Percentiles rank a stretch among this genome's conserved stretches.
Evolutionary conservation across 2,113 vertebrate genomes (phyloP).

Genomic region (Polypterus bichir): DNA sequence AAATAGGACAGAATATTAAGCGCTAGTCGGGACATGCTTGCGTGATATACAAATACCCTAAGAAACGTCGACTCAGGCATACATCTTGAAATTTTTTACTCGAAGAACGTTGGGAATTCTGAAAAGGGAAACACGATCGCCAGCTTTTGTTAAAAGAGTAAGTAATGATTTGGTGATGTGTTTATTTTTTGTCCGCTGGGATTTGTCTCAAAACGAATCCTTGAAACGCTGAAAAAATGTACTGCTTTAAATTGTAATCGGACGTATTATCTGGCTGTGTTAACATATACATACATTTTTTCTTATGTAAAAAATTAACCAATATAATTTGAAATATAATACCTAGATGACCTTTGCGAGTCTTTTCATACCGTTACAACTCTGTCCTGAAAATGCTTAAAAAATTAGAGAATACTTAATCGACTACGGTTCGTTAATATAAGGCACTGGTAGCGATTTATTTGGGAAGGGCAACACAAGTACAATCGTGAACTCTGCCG

Average conservation of each 20-base stretch:
- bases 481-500: slow-evolving; percentile 10
- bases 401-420: slow-evolving; percentile 17
- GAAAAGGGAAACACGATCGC: slow-evolving; percentile 23
- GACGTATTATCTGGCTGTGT: slow-evolving; percentile 6
- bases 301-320: neutral
- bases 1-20: slow-evolving; percentile 56
- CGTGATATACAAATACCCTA: slow-evolving; percentile 34
- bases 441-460: slow-evolving; percentile 12
- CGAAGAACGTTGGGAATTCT: slow-evolving; percentile 27
- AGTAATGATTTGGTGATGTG: slow-evolving; percentile 15
- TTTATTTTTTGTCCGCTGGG: neutral
- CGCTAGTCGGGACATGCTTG: slow-evolving; percentile 38
- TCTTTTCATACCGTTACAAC: slow-evolving; percentile 18
- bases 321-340: neutral
- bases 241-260: slow-evolving; percentile 14
- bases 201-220: slow-evolving; percentile 17
- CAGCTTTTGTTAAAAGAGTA: slow-evolving; percentile 22
- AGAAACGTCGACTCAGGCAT: slow-evolving; percentile 41
- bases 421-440: slow-evolving; percentile 10
- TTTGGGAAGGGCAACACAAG: slow-evolving; percentile 16
- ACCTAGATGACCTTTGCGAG: slow-evolving; percentile 17
- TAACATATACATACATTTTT: neutral
- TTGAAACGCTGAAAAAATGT: slow-evolving; percentile 28
- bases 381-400: neutral
- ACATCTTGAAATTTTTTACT: slow-evolving; percentile 23